These are phyloP conservation scores for Uromys caudimaculatus DNA, from an alignment of 2,797 vertebrate genomes.

Conservation along the genomic window DNA sequence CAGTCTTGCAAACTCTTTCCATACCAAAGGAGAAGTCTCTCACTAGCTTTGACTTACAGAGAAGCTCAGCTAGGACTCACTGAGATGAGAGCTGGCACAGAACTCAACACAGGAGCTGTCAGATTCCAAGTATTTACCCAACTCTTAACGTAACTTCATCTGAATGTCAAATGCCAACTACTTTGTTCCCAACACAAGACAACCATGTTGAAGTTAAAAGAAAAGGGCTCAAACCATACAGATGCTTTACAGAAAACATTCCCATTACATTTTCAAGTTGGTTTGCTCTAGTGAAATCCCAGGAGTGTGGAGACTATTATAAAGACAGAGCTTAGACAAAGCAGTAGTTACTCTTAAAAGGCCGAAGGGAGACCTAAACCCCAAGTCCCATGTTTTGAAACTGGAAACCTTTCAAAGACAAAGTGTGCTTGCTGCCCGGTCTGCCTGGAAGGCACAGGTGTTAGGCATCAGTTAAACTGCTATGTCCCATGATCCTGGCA, in stretches of 20 bases:
- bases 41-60: constrained; percentile 61
- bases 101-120: constrained; percentile 39
- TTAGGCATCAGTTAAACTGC: constrained; percentile 20
- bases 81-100: constrained; percentile 61
- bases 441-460: constrained; percentile 37
- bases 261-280: constrained; percentile 66
- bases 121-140: constrained; percentile 71
- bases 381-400: constrained; percentile 63
- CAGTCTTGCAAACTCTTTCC: constrained; percentile 60
- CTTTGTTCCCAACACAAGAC: constrained; percentile 65
- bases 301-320: constrained; percentile 64
- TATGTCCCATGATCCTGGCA: constrained; percentile 26
- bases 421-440: constrained; percentile 49
- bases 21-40: constrained; percentile 56
- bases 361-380: constrained; percentile 46
- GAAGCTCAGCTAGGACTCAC: constrained; percentile 59
- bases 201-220: constrained; percentile 65
- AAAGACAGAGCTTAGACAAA: constrained; percentile 64
- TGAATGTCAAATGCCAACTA: constrained; percentile 68
- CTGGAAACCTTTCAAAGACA: constrained; percentile 64
- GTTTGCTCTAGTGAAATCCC: constrained; percentile 64
- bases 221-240: constrained; percentile 47
- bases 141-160: constrained; percentile 68
- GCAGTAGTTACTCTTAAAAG: constrained; percentile 67
- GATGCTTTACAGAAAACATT: constrained; percentile 69